These are phyloP conservation scores for Sorex araneus DNA, from an alignment of 2,113 vertebrate genomes.

Conservation along the genomic window DNA sequence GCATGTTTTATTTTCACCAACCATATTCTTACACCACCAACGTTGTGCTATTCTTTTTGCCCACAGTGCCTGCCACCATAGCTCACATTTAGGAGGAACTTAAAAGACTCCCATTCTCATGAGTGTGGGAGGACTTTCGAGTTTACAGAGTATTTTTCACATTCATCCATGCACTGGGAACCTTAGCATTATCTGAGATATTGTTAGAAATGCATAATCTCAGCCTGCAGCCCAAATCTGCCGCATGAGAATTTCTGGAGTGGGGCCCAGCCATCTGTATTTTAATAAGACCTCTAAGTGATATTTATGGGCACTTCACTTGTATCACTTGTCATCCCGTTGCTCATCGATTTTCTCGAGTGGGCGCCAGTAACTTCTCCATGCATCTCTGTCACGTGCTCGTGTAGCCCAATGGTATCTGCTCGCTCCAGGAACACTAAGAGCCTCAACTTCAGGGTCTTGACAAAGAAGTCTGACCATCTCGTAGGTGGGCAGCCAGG, in stretches of 20 bases:
- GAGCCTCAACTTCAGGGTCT: too few species aligned
- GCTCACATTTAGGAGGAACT: background rate
- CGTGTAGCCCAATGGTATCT: too few species aligned
- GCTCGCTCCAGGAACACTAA: too few species aligned
- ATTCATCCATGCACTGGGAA: background rate
- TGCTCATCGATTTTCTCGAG: too few species aligned
- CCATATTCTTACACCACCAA: slow-evolving; percentile 38
- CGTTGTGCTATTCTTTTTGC: background rate
- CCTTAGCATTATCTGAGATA: background rate
- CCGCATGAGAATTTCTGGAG: background rate
- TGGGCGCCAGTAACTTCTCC: too few species aligned
- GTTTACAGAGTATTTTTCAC: background rate
- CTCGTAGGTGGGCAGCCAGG: too few species aligned
- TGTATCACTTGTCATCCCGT: too few species aligned
- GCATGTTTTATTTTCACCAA: slow-evolving; percentile 36
- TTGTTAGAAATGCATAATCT: slow-evolving; percentile 16
- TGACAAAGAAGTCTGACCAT: too few species aligned
- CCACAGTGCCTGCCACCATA: background rate
- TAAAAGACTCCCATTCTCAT: background rate
- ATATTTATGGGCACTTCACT: too few species aligned
- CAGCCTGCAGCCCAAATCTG: background rate
- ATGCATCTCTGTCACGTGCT: too few species aligned
- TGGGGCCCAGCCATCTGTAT: background rate
- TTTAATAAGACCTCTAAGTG: background rate
- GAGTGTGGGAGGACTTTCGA: background rate